These are phyloP conservation scores for Urophycis tenuis DNA, from an alignment of 2,797 vertebrate genomes.

Conservation along the genomic window DNA sequence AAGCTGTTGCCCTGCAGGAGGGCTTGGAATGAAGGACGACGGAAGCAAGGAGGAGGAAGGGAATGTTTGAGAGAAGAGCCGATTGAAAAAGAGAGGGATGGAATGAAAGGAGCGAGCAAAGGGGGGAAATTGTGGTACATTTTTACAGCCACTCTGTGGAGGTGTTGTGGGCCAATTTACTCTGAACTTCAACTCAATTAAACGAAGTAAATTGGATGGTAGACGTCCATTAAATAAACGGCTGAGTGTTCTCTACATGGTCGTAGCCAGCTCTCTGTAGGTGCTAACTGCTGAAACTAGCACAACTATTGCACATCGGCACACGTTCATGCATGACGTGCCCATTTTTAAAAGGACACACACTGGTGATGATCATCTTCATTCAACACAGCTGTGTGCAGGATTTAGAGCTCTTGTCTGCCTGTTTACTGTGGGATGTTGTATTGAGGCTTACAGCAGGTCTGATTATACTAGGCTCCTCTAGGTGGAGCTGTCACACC, in stretches of 20 bases:
- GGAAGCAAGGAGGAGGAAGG: neutral
- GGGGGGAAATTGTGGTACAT: neutral
- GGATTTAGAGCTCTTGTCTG: neutral
- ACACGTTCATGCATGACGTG: neutral
- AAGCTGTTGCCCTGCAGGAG: conserved; percentile 27
- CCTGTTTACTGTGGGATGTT: neutral
- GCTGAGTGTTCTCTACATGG: neutral
- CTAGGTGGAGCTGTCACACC: conserved; percentile 42
- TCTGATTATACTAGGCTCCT: conserved; percentile 16
- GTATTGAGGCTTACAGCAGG: neutral
- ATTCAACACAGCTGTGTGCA: neutral
- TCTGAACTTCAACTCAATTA: conserved; percentile 17
- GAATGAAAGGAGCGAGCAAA: neutral
- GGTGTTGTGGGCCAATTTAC: conserved; percentile 8
- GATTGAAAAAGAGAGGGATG: neutral
- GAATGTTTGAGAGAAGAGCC: neutral
- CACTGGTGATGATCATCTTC: neutral
- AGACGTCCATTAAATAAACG: conserved; percentile 13
- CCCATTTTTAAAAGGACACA: neutral
- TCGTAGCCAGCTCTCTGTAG: neutral
- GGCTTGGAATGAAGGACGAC: neutral
- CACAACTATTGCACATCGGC: neutral
- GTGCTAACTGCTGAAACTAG: neutral
- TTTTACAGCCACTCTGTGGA: neutral
- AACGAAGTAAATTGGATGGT: conserved; percentile 17